phyloP scores from a whole-genome alignment of 2,888 invertebrate genomes.

The Phyllotreta striolata region DNA sequence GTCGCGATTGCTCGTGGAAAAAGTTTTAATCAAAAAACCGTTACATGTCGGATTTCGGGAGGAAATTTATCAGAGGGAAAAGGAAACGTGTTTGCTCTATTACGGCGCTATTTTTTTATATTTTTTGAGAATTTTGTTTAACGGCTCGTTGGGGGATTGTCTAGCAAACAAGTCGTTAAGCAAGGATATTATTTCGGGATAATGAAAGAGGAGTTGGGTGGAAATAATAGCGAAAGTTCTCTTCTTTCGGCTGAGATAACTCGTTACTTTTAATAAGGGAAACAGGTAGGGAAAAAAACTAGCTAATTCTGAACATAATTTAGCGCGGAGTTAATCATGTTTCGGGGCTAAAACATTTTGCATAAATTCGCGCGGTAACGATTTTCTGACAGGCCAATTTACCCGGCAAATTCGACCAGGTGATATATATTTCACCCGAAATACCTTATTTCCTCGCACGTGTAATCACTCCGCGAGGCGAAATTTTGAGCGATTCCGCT shows the following conservation, averaged over 20 bases:
- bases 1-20: slow-evolving; percentile 33
- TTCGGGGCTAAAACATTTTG: not conserved
- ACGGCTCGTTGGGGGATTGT: slow-evolving; percentile 1
- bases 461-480: not conserved
- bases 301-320: slow-evolving; percentile 1
- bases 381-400: slow-evolving; percentile 17
- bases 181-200: slow-evolving; percentile 9
- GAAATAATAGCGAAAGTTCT: slow-evolving; percentile 19
- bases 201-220: not conserved
- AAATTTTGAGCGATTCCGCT: slow-evolving; percentile 33
- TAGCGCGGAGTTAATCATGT: too few species aligned
- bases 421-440: slow-evolving; percentile 3
- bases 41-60: too few species aligned
- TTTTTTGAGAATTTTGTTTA: slow-evolving; percentile 29
- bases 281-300: slow-evolving; percentile 9
- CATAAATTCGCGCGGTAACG: not conserved
- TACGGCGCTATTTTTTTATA: too few species aligned
- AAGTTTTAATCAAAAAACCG: slow-evolving; percentile 24
- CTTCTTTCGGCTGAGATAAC: slow-evolving; percentile 9
- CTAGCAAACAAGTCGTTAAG: not conserved
- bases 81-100: too few species aligned
- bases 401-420: not conserved
- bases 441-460: slow-evolving; percentile 1
- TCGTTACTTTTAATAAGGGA: slow-evolving; percentile 16
- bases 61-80: too few species aligned